A percentile compares a stretch with the other conserved stretches of the same genome.
phyloP scores from a whole-genome alignment of 2,113 vertebrate genomes.

The Laticauda laticaudata region DNA sequence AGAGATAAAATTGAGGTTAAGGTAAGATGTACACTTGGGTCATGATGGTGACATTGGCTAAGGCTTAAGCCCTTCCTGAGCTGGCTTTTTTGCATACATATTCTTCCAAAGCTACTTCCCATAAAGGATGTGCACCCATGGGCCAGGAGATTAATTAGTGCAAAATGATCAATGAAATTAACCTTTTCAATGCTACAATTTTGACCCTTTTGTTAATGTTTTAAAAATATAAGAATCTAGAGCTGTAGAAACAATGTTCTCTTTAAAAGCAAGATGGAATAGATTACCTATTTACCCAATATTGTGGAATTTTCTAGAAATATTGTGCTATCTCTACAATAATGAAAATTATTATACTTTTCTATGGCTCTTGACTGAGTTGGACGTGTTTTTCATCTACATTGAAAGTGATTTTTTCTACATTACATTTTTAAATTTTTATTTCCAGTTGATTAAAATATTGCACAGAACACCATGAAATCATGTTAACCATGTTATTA shows the following conservation, averaged over 20 bases:
- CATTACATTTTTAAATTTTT: not conserved
- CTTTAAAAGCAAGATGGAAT: not conserved
- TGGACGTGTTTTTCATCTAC: not conserved
- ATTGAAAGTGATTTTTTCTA: not conserved
- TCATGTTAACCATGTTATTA: not conserved
- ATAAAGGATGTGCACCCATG: not conserved
- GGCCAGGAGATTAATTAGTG: not conserved
- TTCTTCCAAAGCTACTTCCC: not conserved
- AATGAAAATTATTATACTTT: not conserved
- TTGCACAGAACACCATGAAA: not conserved
- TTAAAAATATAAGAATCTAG: not conserved
- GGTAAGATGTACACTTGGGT: no score
- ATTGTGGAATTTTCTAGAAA: not conserved
- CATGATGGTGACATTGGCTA: no score
- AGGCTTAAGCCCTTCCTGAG: not conserved
- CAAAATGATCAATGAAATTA: not conserved
- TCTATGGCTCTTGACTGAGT: not conserved
- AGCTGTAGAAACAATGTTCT: not conserved
- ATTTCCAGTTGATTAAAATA: not conserved
- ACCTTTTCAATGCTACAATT: not conserved
- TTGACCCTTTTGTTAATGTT: not conserved
- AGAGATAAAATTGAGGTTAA: no score
- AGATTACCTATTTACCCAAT: not conserved
- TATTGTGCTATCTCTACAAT: not conserved
- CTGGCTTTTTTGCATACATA: not conserved